These are phyloP conservation scores for Stenodera caucasica DNA, from an alignment of 2,888 invertebrate genomes.

Conservation along the genomic window DNA sequence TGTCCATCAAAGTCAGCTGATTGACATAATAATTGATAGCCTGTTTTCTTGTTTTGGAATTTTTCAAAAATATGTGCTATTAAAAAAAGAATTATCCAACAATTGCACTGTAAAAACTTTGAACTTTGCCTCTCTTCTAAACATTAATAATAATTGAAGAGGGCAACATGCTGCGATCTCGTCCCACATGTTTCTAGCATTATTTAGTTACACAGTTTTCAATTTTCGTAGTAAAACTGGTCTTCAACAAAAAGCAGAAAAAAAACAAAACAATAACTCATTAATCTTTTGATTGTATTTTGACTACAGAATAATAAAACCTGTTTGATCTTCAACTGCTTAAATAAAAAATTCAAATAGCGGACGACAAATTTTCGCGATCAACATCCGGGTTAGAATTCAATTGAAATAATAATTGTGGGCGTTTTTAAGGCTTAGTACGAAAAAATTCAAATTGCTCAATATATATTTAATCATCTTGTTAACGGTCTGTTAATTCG, in stretches of 20 bases:
- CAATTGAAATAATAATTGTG: too few species aligned
- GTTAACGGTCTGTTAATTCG: conserved; percentile 10
- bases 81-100: too few species aligned
- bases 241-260: too few species aligned
- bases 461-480: conserved; percentile 12
- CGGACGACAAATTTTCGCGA: too few species aligned
- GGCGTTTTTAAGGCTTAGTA: background rate
- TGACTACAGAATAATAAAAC: background rate
- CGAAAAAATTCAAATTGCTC: conserved; percentile 9
- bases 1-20: conserved; percentile 14
- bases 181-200: too few species aligned
- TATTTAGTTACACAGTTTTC: too few species aligned
- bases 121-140: background rate
- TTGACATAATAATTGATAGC: conserved; percentile 13
- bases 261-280: background rate
- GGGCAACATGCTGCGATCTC: too few species aligned
- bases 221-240: too few species aligned
- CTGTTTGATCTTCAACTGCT: background rate
- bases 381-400: too few species aligned
- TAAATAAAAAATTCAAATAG: background rate
- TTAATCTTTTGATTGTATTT: background rate
- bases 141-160: too few species aligned
- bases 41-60: background rate
- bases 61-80: too few species aligned
- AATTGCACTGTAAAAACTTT: background rate